Evolutionary conservation across 2,888 invertebrate genomes (phyloP).

Genomic region (Steromphala cineraria): DNA sequence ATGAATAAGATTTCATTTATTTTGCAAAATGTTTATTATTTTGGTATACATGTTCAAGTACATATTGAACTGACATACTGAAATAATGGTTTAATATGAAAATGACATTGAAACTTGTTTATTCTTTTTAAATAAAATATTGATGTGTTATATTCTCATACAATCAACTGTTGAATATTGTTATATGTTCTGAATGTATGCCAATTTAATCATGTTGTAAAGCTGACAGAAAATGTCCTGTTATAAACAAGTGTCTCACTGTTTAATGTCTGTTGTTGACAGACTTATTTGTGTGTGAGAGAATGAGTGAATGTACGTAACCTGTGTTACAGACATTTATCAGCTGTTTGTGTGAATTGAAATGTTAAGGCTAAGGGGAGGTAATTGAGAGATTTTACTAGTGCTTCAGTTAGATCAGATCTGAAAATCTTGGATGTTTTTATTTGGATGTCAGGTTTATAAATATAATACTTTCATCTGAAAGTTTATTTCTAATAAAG

Average conservation of each 20-base stretch:
- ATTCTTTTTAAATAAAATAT: background rate
- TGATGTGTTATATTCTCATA: background rate
- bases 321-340: too few relatives aligned
- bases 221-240: slow-evolving; percentile 12
- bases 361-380: too few relatives aligned
- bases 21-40: too few relatives aligned
- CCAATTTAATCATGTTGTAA: background rate
- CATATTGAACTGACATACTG: background rate
- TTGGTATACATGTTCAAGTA: too few relatives aligned
- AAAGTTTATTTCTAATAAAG: too few relatives aligned
- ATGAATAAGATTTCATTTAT: too few relatives aligned
- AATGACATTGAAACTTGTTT: background rate
- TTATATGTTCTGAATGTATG: background rate
- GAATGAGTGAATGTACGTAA: background rate
- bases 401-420: too few relatives aligned
- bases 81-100: background rate
- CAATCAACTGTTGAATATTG: background rate
- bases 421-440: too few relatives aligned
- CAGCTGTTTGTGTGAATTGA: too few relatives aligned
- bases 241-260: background rate
- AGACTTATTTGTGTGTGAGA: background rate
- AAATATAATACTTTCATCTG: too few relatives aligned
- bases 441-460: too few relatives aligned
- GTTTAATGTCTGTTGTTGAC: slow-evolving; percentile 1
- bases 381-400: too few relatives aligned